These are phyloP conservation scores for Gadopsis marmoratus DNA, from an alignment of 2,797 vertebrate species.

Conservation along the genomic window DNA sequence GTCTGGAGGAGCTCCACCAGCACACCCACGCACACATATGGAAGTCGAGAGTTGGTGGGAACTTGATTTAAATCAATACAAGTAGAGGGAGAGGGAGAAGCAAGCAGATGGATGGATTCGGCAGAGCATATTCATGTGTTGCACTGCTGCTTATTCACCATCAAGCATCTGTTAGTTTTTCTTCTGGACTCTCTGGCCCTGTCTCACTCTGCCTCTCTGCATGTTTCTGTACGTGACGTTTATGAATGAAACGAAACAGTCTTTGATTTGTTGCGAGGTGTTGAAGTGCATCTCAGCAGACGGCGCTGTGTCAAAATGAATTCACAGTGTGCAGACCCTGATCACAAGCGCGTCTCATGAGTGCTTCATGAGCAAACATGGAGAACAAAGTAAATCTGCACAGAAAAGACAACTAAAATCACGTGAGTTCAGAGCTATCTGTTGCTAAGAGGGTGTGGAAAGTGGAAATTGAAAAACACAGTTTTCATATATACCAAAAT, in stretches of 20 bases:
- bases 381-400: not conserved
- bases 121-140: slow-evolving; percentile 31
- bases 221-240: not conserved
- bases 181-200: slow-evolving; percentile 18
- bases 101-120: slow-evolving; percentile 55
- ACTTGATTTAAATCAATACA: slow-evolving; percentile 44
- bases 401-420: not conserved
- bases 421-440: slow-evolving; percentile 17
- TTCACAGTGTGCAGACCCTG: slow-evolving; percentile 9
- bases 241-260: slow-evolving; percentile 19
- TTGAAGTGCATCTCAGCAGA: slow-evolving; percentile 8
- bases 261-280: slow-evolving; percentile 23
- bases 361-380: not conserved
- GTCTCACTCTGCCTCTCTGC: slow-evolving; percentile 1
- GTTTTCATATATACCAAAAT: no score
- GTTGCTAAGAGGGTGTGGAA: slow-evolving; percentile 1
- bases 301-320: slow-evolving; percentile 6
- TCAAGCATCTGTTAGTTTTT: slow-evolving; percentile 40
- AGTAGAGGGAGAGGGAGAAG: slow-evolving; percentile 22
- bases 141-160: slow-evolving; percentile 17
- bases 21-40: slow-evolving; percentile 3
- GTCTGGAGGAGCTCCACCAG: not conserved
- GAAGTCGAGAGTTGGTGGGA: slow-evolving; percentile 13
- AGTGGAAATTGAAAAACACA: not conserved
- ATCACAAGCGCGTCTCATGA: not conserved